Evolutionary conservation across 2,888 invertebrate genomes (phyloP).

Genomic region (Schrankia costaestrigalis): DNA sequence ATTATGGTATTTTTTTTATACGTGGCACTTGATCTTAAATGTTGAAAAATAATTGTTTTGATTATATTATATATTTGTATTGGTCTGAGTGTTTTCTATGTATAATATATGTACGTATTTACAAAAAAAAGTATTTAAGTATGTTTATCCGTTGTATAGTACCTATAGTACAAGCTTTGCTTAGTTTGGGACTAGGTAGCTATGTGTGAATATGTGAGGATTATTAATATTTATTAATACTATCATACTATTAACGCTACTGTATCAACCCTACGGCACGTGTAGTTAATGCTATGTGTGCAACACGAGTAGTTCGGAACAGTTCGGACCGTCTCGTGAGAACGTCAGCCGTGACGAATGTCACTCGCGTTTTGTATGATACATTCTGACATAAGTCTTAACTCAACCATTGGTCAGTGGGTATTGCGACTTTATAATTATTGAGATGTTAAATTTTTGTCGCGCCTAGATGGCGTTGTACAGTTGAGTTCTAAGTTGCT

Average conservation of each 20-base stretch:
- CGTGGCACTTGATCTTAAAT: background rate
- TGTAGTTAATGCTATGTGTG: constrained; percentile 52
- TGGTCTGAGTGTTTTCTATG: too few relatives aligned
- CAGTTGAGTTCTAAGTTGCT: too few relatives aligned
- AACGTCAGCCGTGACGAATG: constrained; percentile 61
- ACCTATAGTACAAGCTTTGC: too few relatives aligned
- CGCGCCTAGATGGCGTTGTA: too few relatives aligned
- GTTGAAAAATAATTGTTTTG: too few relatives aligned
- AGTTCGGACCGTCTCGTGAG: constrained; percentile 57
- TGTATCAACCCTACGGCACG: background rate
- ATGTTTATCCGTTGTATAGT: too few relatives aligned
- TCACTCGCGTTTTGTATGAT: constrained; percentile 25
- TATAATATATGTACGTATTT: too few relatives aligned
- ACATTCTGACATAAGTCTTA: constrained; percentile 4
- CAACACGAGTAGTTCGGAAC: constrained; percentile 69
- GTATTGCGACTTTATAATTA: too few relatives aligned
- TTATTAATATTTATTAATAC: background rate
- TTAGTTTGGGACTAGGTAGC: too few relatives aligned
- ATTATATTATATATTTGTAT: background rate
- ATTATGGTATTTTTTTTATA: background rate
- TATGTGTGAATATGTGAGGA: too few relatives aligned
- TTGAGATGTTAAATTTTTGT: too few relatives aligned
- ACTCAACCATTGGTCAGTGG: background rate
- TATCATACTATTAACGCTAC: background rate
- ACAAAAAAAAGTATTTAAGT: too few relatives aligned